Conservation (phyloP, 2,888 invertebrate genomes). For the Philereme vetulata region DNA sequence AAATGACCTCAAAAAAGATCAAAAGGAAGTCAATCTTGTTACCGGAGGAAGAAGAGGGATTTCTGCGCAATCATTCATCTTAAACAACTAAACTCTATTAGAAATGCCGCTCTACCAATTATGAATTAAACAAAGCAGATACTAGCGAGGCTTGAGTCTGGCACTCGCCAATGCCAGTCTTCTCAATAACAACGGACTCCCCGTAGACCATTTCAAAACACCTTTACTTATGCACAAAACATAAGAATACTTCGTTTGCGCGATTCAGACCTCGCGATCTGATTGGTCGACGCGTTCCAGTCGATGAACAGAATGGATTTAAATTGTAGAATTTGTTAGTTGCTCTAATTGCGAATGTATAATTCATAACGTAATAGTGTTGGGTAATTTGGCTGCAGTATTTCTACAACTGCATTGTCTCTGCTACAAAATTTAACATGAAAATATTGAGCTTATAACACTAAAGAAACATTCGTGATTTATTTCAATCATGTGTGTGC, state of each 20-base stretch:
- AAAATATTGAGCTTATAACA: background rate
- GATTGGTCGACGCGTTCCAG: conserved; percentile 58
- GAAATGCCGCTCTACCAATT: conserved; percentile 71
- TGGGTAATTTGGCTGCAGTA: conserved; percentile 21
- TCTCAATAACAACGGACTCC: conserved; percentile 79
- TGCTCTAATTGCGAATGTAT: conserved; percentile 31
- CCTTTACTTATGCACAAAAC: conserved; percentile 42
- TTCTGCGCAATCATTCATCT: conserved; percentile 42
- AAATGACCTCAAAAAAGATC: conserved; percentile 2
- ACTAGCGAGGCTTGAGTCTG: conserved; percentile 76
- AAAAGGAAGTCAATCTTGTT: conserved; percentile 80
- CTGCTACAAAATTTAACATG: conserved; percentile 10
- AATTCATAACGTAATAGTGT: conserved; percentile 25
- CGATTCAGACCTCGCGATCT: conserved; percentile 47
- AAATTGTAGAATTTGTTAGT: conserved; percentile 26
- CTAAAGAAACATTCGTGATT: no score
- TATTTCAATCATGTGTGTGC: no score
- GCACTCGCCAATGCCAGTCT: conserved; percentile 78
- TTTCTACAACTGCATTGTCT: conserved; percentile 20
- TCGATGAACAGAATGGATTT: conserved; percentile 33
- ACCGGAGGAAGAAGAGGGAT: conserved; percentile 77
- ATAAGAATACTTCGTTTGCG: conserved; percentile 53
- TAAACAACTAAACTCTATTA: conserved; percentile 50
- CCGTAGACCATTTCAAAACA: conserved; percentile 21
- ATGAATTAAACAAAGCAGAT: conserved; percentile 60